phyloP scores from a whole-genome alignment of 1,140 invertebrate genomes.

The Trinorchestia longiramus region DNA sequence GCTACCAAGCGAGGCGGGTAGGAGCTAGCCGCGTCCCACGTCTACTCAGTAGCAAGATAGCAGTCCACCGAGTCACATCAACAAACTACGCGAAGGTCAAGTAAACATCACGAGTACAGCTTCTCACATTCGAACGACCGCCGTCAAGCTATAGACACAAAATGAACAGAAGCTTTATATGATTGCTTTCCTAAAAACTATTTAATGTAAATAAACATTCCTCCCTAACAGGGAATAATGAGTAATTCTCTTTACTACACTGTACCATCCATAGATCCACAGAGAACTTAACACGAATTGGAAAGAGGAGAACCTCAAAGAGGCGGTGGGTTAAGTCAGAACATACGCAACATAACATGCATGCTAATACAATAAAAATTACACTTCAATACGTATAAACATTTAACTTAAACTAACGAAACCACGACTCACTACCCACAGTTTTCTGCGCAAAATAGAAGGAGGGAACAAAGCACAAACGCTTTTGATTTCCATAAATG shows the following conservation, averaged over 20 bases:
- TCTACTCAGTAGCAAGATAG: not conserved
- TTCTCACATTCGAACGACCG: not conserved
- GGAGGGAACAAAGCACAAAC: not conserved
- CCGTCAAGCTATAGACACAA: not conserved
- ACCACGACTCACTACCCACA: not conserved
- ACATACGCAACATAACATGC: slow-evolving; percentile 14
- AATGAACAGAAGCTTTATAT: not conserved
- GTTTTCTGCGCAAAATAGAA: not conserved
- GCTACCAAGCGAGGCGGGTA: not conserved
- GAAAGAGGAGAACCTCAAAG: not conserved
- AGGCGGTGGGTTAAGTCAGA: slow-evolving; percentile 10
- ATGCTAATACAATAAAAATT: slow-evolving; percentile 19
- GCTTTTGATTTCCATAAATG: not conserved
- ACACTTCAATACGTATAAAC: not conserved
- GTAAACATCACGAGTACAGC: not conserved
- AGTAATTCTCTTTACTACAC: not conserved
- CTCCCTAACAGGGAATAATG: not conserved
- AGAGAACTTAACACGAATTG: not conserved
- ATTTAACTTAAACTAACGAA: slow-evolving; percentile 24
- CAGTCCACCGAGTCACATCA: not conserved
- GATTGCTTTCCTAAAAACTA: not conserved
- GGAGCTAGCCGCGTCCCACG: not conserved
- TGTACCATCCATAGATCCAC: not conserved
- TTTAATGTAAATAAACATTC: not conserved
- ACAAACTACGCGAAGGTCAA: not conserved